Evolutionary conservation across 2,113 vertebrate genomes (phyloP), one percentile per base, ranked within the genome.

Genomic region (Centropristis striata): DNA sequence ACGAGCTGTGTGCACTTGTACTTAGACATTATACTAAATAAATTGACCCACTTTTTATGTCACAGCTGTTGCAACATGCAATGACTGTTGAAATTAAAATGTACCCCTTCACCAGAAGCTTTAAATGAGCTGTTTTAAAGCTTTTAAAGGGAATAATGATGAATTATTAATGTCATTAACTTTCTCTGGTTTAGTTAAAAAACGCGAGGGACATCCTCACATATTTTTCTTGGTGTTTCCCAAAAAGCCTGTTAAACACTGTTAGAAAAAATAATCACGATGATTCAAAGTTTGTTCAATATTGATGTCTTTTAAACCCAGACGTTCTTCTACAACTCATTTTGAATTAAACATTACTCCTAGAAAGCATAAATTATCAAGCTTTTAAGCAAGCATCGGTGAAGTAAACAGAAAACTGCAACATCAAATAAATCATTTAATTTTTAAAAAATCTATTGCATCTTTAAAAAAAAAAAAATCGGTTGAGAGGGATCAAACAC

Each of bases 291-390:
- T 44, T 60, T 27, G 7, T 77, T 44, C 32, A 71, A 1, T 63
- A 15, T 70, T 27, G 8, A 54, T 16, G 23, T 7, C 18, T 63
- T 51, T 41, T 73, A 28, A 66, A 16, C 46, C 23, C 11, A 0
- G 46, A 51, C 20, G 44, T n/a, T 54, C n/a, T 63, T 47, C 15
- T 69, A 53, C 18, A 15, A 44, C n/a, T 41, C 16, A 73, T 41
- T 46, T 53, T 68, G 32, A 25, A 54, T 73, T 73, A 49, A 59
- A 11, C 28, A 23, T 65, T 42, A 15, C 10, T 53, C 37, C 18
- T 36, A 1, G 3, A 25, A 37, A 70, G 57, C 21, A 71, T 47
- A 50, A 59, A 51, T 49, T 49, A 39, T 55, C 18, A 25, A 47
- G 8, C 6, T 49, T 57, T 37, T 12, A 55, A 37, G 60, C 39